A percentile compares a stretch with the other conserved stretches of the same genome.
Evolutionary conservation across 2,888 invertebrate species (phyloP).

Genomic region (Pyrrhosoma nymphula): DNA sequence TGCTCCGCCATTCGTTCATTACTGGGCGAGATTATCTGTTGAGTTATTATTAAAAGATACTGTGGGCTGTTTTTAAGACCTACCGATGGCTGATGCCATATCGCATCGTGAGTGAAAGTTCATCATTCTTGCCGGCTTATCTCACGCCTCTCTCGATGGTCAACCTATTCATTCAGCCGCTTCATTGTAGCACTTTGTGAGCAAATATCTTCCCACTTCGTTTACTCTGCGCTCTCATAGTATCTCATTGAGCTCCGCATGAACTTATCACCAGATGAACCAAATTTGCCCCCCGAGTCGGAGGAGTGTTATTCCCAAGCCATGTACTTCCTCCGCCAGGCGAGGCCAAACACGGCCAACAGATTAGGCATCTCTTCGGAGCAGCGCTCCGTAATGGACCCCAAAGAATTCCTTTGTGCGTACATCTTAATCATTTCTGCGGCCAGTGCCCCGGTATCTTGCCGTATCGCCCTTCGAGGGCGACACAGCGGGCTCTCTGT

Average conservation of each 20-base stretch:
- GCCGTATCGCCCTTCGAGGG: not conserved
- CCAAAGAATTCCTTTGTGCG: conserved; percentile 15
- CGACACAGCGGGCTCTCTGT: not conserved
- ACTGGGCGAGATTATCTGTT: not conserved
- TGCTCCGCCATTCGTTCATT: not conserved
- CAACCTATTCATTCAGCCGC: not conserved
- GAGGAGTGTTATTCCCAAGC: not conserved
- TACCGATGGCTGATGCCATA: not conserved
- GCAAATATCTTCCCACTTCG: not conserved
- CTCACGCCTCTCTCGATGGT: not conserved
- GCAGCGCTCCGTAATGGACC: not conserved
- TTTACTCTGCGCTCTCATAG: not conserved
- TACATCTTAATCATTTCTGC: not conserved
- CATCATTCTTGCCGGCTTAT: not conserved
- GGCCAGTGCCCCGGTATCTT: not conserved
- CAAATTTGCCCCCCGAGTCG: not conserved
- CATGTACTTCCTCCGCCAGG: not conserved
- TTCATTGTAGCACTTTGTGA: not conserved
- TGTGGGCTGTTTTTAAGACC: not conserved
- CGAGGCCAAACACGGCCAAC: not conserved
- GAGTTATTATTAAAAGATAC: not conserved
- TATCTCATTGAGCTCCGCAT: not conserved
- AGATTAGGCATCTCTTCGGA: not conserved
- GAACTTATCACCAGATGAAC: not conserved
- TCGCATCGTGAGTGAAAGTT: not conserved